Evolutionary conservation across 30 jellyfish, hydroid and myxozoan genomes (phyloP).

Genomic region (Mastigias papua): DNA sequence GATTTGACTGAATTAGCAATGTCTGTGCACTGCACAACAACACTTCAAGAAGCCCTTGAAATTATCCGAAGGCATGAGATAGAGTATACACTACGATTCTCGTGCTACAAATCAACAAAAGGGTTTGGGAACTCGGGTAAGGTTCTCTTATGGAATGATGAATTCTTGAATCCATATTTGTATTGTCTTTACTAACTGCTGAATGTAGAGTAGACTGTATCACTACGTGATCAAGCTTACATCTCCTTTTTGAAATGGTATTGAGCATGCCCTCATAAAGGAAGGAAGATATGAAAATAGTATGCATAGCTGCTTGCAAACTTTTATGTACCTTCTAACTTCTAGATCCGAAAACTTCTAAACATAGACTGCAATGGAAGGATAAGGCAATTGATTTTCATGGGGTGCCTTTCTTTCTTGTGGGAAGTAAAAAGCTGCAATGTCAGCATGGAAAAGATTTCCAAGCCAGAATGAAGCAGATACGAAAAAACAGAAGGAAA

Average conservation of each 20-base stretch:
- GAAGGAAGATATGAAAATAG: neutral
- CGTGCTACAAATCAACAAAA: slow-evolving; percentile 13
- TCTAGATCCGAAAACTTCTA: no score
- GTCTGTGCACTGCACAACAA: no score
- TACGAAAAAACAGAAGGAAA: no score
- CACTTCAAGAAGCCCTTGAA: slow-evolving; percentile 45
- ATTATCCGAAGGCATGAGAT: slow-evolving; percentile 23
- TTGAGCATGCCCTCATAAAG: neutral
- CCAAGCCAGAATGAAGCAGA: no score
- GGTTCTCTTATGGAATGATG: neutral
- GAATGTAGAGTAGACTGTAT: neutral
- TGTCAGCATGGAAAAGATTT: no score
- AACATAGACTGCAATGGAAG: no score
- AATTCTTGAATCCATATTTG: neutral
- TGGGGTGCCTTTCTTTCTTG: no score
- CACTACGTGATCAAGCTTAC: no score
- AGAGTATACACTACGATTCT: slow-evolving; percentile 13
- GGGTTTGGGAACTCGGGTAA: slow-evolving; percentile 30
- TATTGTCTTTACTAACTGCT: neutral
- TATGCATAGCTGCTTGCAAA: neutral
- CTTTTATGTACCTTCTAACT: no score
- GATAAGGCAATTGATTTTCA: no score
- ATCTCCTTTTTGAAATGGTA: neutral
- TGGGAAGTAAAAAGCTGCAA: no score
- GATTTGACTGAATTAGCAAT: no score